A percentile compares a stretch with the other conserved stretches of the same genome.
Conservation (phyloP, 2,888 invertebrate species). For the Eupithecia tripunctaria region DNA sequence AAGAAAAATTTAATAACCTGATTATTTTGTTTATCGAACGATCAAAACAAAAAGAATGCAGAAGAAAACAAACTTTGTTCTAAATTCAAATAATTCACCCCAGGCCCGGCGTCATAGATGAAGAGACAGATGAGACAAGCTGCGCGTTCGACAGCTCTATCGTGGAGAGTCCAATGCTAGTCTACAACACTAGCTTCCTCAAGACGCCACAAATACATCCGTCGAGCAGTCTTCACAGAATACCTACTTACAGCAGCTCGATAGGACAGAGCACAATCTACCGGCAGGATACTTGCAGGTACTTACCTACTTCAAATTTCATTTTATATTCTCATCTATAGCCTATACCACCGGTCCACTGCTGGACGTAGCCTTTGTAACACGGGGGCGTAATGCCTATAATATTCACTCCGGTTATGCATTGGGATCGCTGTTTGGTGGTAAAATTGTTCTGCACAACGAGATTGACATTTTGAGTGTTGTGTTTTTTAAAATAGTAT, state of each 20-base stretch:
- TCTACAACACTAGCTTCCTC: slow-evolving; percentile 62
- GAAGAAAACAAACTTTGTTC: background rate
- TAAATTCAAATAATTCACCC: background rate
- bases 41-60: background rate
- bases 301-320: too few relatives aligned
- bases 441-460: too few relatives aligned
- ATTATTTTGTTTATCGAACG: background rate
- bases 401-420: too few relatives aligned
- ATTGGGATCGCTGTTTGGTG: too few relatives aligned
- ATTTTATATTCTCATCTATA: too few relatives aligned
- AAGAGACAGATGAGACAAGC: slow-evolving; percentile 80
- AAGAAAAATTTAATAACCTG: background rate
- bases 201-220: slow-evolving; percentile 70
- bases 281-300: slow-evolving; percentile 85
- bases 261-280: slow-evolving; percentile 83
- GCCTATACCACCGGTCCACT: too few relatives aligned
- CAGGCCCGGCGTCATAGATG: slow-evolving; percentile 75
- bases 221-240: slow-evolving; percentile 81
- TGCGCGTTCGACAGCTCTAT: slow-evolving; percentile 72
- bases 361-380: too few relatives aligned
- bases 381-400: too few relatives aligned
- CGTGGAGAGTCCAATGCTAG: slow-evolving; percentile 76
- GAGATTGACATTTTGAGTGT: background rate
- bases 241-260: slow-evolving; percentile 85
- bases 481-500: too few relatives aligned